Evolutionary conservation across 2,888 invertebrate species (phyloP), one percentile per base, ranked within the genome.

Genomic region (Callyntrura sp.): DNA sequence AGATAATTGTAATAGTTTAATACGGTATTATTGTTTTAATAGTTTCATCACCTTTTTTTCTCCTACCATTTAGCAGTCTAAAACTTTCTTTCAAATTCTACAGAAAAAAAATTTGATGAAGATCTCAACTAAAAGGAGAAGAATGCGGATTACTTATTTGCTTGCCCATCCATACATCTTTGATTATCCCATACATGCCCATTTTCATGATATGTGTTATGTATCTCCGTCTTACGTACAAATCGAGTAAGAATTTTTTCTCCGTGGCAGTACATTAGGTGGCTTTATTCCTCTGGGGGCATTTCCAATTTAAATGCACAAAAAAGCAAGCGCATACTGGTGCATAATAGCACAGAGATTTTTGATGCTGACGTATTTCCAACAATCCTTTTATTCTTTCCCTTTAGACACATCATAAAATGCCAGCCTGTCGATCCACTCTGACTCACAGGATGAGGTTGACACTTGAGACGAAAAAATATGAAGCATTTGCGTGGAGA

Each of bases 401-500:
- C 60, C 2, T 5, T 48, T 20, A 45, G n/a, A 48, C 48, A 73
- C 73, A 48, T 73, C 73, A 84, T 84, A 84, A 84, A 84, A 84
- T 84, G 51, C 83, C 14, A 76, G 65, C 9, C 57, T 60, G 73
- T 85, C 85, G 55, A 85, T 76, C 43, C 35, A 51, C 79, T 62
- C 43, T 28, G 62, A 60, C 57, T 35, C 86, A 43, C 76, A 45
- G 76, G 68, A 83, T 65, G 83, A 83, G 73, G 45, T 60, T 85
- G 85, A 76, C 35, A 76, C n/a, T 57, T 51, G n/a, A 28, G n/a
- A 51, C 14, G 23, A 62, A 55, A 78, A 62, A 4, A 14, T 78
- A 25, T 78, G 11, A 12, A 79, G 65, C 5, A 68, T 65, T 79
- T 68, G 43, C 79, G 68, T 84, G 78, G 51, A 90, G 86, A 84